Evolutionary conservation across 2,113 vertebrate genomes (phyloP).

Genomic region (Xerus inauris): DNA sequence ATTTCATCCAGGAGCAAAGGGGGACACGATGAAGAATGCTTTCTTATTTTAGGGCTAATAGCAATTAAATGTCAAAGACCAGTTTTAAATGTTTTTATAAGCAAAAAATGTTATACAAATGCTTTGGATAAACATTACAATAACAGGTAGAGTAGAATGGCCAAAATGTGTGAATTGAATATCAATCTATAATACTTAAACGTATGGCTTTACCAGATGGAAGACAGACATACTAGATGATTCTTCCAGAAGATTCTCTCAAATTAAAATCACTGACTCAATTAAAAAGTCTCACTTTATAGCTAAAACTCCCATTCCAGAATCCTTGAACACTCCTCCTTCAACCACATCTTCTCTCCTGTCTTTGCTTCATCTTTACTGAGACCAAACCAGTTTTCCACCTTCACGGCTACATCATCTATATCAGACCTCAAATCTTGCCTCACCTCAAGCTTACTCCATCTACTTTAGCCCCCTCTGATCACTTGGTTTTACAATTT

Average conservation of each 20-base stretch:
- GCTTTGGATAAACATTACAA: constrained; percentile 23
- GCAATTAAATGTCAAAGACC: neutral
- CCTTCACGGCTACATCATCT: neutral
- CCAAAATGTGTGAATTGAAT: neutral
- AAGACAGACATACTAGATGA: neutral
- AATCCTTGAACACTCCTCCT: neutral
- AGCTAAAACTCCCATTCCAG: neutral
- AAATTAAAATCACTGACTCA: neutral
- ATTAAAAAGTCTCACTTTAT: neutral
- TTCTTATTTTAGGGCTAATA: neutral
- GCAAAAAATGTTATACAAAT: neutral
- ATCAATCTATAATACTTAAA: constrained; percentile 8
- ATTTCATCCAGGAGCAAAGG: neutral
- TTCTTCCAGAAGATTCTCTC: neutral
- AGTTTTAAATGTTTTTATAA: constrained; percentile 1
- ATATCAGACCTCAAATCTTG: neutral
- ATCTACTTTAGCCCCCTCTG: neutral
- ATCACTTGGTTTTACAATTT: constrained; percentile 21
- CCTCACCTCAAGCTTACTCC: neutral
- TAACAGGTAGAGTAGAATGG: neutral
- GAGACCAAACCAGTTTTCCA: neutral
- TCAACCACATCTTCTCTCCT: neutral
- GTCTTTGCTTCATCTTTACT: neutral
- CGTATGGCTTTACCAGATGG: neutral
- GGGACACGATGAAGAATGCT: neutral